Evolutionary conservation across 2,797 vertebrate genomes (phyloP), one percentile per base, ranked within the genome.

Genomic region (Sebastes elongatus): DNA sequence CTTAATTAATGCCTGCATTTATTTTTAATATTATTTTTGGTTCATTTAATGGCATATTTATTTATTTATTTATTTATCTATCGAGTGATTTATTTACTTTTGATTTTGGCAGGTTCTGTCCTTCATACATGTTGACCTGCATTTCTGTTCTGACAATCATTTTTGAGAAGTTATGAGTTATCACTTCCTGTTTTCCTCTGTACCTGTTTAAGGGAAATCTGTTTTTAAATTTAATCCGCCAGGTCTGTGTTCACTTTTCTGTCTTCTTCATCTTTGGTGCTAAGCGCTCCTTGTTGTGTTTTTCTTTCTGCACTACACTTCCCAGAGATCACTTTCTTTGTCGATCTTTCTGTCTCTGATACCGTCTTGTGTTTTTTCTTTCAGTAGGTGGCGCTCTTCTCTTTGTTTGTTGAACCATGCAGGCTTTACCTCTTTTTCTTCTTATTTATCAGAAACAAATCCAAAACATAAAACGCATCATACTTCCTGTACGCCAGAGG

Each of bases 61-160:
- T 46, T 46, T 46, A 42, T 18, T 46, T 46, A 42, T 46, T 46
- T 18, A 49, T 20, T 49, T 49, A 49, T 49, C 7, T 49, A 49
- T 20, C 7, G 6, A 49, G 16, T 49, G 0, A 49, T 49, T 49
- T 49, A 49, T 49, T 18, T 49, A 0, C 7, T 49, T 49, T 49
- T 20, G 0, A 49, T 49, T 49, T 49, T 49, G 42, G 42, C 42
- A 49, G 42, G 42, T 49, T 49, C 16, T 49, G 42, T 49, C 42
- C 42, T 49, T 7, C 42, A 20, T 49, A 49, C 42, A 38, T 32
- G 76, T 83, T 22, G 53, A 35, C 74, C n/a, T 71, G 22, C 2
- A 7, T 87, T 88, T 86, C 79, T 88, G 69, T 91, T 89, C 65
- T 69, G 92, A 94, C 91, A 91, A 91, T 95, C 89, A 74, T 87